Evolutionary conservation across 2,888 invertebrate species (phyloP), one percentile per base, ranked within the genome.

Genomic region (Lochmaea crataegi): DNA sequence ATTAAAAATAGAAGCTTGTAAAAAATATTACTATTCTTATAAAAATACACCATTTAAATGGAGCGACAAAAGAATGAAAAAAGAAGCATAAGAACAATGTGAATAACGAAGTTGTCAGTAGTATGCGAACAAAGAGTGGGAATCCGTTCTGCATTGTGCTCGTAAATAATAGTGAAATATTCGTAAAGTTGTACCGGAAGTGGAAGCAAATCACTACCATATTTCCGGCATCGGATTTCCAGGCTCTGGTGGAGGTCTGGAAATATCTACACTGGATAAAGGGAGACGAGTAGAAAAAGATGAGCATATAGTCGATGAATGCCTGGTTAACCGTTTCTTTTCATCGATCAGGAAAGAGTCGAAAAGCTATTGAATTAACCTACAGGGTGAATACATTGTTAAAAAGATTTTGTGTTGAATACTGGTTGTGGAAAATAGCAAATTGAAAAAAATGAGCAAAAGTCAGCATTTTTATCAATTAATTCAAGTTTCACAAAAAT

Each of bases 91-190:
- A 9, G 7, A 26, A 58, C 61, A 63, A 63, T 63, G 42, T 42
- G 48, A 65, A 73, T 68, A 75, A 71, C 73, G 71, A 73, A 75
- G 61, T 66, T 64, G 68, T 66, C 75, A 60, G 66, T 73, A 61
- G 74, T 72, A 70, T 66, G 60, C 60, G 72, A 74, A 78, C 78
- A 78, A 78, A 73, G 72, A 67, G 72, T 73, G 72, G 68, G 68
- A 74, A 78, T 78, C 80, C 80, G 80, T 79, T 80, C 76, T 79
- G 80, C 78, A 79, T 76, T 76, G 79, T 80, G 80, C 70, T 75
- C 81, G 77, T 83, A 79, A 81, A 83, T 82, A 83, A 82, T 82
- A 73, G 80, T 78, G 81, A 82, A 82, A 82, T 82, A 82, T 82
- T 82, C 81, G 76, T 76, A 79, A 80, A 81, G 78, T 81, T 82